Percentiles rank a stretch among this genome's conserved stretches.
These are phyloP conservation scores for Microctonus hyperodae DNA, from an alignment of 2,888 invertebrate species.

Conservation along the genomic window DNA sequence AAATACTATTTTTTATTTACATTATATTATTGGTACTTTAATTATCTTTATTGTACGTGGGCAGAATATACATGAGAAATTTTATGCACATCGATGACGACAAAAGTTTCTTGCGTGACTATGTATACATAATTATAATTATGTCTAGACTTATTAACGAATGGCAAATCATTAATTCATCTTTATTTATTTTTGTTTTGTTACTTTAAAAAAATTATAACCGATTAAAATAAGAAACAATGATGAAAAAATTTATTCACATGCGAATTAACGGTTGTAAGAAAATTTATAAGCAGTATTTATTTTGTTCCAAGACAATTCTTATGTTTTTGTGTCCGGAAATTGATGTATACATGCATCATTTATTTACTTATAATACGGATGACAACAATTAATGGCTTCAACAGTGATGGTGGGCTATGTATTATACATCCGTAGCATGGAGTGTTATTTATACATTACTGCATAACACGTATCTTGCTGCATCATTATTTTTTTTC, in stretches of 20 bases:
- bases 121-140: neutral
- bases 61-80: neutral
- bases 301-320: no score
- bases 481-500: neutral
- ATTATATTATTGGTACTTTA: neutral
- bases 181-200: neutral
- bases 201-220: no score
- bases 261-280: no score
- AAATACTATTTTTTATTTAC: neutral
- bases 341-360: no score
- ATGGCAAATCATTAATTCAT: neutral
- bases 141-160: conserved; percentile 1
- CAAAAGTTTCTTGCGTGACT: neutral
- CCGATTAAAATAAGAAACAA: no score
- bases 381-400: neutral
- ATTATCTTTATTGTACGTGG: neutral
- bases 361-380: neutral
- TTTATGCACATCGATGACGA: neutral
- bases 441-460: neutral
- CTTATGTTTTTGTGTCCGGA: no score
- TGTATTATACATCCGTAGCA: neutral
- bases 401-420: neutral
- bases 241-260: no score
- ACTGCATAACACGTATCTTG: neutral
- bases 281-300: no score